Percentiles rank a stretch among this genome's conserved stretches.
These are phyloP conservation scores for Tigriopus japonicus DNA, from an alignment of 1,140 invertebrate genomes.

Conservation along the genomic window DNA sequence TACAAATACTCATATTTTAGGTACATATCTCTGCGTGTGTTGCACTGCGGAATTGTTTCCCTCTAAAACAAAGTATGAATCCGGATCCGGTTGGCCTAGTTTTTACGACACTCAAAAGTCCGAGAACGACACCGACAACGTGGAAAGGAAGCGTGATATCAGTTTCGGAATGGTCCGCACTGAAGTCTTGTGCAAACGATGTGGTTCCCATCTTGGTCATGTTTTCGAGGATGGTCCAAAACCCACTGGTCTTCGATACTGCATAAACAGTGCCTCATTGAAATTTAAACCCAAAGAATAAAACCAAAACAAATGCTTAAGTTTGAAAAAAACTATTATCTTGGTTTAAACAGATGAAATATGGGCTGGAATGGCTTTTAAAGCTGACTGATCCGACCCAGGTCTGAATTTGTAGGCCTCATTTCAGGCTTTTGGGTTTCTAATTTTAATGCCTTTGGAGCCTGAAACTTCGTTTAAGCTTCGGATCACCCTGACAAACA, in stretches of 20 bases:
- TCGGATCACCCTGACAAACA: too few relatives aligned
- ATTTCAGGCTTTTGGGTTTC: too few relatives aligned
- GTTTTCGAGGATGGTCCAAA: constrained; percentile 36
- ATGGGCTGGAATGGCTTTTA: too few relatives aligned
- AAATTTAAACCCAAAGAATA: constrained; percentile 20
- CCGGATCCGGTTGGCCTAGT: constrained; percentile 32
- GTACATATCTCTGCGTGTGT: constrained; percentile 16
- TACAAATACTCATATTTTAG: neutral
- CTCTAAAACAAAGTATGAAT: constrained; percentile 26
- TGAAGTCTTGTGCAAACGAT: constrained; percentile 33
- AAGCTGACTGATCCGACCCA: too few relatives aligned
- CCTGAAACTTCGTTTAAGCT: too few relatives aligned
- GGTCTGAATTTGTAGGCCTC: too few relatives aligned
- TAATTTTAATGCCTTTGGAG: too few relatives aligned
- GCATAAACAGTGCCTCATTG: constrained; percentile 28
- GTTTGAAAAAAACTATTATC: neutral
- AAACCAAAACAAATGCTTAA: neutral
- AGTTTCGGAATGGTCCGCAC: constrained; percentile 29
- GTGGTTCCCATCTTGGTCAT: constrained; percentile 36
- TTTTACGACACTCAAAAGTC: constrained; percentile 24
- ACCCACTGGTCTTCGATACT: constrained; percentile 34
- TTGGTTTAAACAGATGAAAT: too few relatives aligned
- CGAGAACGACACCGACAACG: constrained; percentile 7
- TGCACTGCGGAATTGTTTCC: constrained; percentile 16
- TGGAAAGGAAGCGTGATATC: constrained; percentile 18